These are phyloP conservation scores for Gnathonemus echidnorhynchus DNA, from an alignment of 2,113 vertebrate genomes.

Conservation along the genomic window DNA sequence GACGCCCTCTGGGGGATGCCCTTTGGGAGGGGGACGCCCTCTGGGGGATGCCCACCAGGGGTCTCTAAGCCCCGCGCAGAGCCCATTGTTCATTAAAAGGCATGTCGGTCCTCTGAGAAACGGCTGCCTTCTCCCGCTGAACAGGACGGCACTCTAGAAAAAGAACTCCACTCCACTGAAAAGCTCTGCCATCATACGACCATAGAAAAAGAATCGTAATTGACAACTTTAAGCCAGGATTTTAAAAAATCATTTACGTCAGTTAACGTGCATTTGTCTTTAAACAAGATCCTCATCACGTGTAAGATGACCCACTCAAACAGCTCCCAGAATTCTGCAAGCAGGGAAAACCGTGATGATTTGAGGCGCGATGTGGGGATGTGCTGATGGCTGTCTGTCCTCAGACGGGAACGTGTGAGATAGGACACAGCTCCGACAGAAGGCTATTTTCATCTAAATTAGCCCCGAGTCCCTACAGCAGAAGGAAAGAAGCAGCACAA, in stretches of 20 bases:
- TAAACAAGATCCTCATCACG: not conserved
- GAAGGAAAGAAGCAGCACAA: not conserved
- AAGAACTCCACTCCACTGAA: not conserved
- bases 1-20: not conserved
- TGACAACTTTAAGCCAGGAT: not conserved
- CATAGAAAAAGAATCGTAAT: not conserved
- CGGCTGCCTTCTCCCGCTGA: not conserved
- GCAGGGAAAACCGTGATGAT: not conserved
- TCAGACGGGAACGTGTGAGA: not conserved
- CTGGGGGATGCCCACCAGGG: not conserved
- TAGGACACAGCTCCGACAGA: not conserved
- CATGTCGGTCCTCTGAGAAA: not conserved
- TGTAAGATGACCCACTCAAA: not conserved
- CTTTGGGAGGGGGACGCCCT: not conserved
- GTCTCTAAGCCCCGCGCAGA: not conserved
- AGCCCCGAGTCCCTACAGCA: not conserved
- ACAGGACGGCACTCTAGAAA: not conserved
- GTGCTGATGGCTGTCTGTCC: not conserved
- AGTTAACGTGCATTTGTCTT: not conserved
- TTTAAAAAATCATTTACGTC: not conserved
- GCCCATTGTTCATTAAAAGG: slow-evolving; percentile 9
- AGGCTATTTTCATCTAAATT: slow-evolving; percentile 19
- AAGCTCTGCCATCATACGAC: not conserved
- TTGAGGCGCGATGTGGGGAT: not conserved
- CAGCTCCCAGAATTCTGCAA: not conserved